A percentile compares a stretch with the other conserved stretches of the same genome.
Conservation (phyloP, 2,888 invertebrate species). For the Caenorhabditis sp. region DNA sequence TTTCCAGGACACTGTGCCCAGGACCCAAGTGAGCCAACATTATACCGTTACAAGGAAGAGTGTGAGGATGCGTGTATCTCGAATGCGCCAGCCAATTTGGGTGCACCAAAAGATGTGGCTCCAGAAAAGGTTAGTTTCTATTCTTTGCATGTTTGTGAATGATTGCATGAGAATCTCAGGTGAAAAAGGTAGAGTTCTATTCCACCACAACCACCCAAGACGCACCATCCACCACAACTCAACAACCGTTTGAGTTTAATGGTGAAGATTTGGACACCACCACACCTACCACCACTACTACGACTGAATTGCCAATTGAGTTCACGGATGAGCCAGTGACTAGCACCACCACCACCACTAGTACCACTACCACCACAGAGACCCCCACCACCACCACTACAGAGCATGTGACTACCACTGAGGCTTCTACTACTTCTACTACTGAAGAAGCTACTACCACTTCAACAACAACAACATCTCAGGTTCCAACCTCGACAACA, state of each 20-base stretch:
- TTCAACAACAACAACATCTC: conserved; percentile 21
- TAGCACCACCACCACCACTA: conserved; percentile 8
- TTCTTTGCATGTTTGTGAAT: conserved; percentile 2
- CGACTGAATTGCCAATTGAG: conserved; percentile 12
- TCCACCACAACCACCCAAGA: conserved; percentile 13
- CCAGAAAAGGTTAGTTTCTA: conserved; percentile 23
- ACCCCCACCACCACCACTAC: conserved; percentile 16
- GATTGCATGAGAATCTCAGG: conserved; percentile 6
- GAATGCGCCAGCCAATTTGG: conserved; percentile 45
- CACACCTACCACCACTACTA: conserved; percentile 6
- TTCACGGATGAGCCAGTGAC: conserved; percentile 12
- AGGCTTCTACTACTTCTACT: neutral
- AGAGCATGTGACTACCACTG: conserved; percentile 8
- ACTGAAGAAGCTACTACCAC: conserved; percentile 12
- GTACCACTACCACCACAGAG: conserved; percentile 10
- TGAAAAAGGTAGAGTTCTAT: conserved; percentile 31
- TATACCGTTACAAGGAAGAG: conserved; percentile 71
- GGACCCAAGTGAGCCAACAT: conserved; percentile 66
- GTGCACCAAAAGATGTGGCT: conserved; percentile 37
- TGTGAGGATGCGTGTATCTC: conserved; percentile 69
- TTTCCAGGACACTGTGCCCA: conserved; percentile 69
- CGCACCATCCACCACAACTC: conserved; percentile 9
- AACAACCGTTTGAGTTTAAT: conserved; percentile 33
- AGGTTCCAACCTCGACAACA: conserved; percentile 27
- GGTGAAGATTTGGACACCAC: conserved; percentile 15